phyloP scores from a whole-genome alignment of 2,113 vertebrate genomes.

The Hippocampus abdominalis region DNA sequence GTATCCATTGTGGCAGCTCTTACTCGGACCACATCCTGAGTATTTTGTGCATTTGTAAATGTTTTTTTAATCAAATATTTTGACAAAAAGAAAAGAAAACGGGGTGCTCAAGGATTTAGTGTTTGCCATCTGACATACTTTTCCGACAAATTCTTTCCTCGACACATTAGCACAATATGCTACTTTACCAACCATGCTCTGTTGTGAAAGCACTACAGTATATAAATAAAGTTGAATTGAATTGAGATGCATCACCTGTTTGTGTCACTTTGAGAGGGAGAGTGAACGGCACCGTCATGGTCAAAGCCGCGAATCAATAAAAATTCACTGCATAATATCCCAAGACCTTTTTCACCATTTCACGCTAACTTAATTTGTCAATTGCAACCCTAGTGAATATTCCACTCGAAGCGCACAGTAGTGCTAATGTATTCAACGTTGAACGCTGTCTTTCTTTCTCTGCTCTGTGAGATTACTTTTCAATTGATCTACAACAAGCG shows the following conservation, averaged over 20 bases:
- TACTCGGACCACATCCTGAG: slow-evolving; percentile 7
- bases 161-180: too few species aligned
- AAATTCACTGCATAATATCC: background rate
- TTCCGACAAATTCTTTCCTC: too few species aligned
- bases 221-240: too few species aligned
- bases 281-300: background rate
- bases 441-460: background rate
- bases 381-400: background rate
- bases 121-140: too few species aligned
- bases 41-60: slow-evolving; percentile 1
- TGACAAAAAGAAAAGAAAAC: slow-evolving; percentile 5
- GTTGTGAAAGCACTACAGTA: too few species aligned
- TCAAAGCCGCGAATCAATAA: background rate
- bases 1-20: slow-evolving; percentile 11
- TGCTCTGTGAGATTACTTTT: background rate
- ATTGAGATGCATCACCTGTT: too few species aligned
- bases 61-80: slow-evolving; percentile 10
- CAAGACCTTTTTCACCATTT: background rate
- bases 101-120: background rate
- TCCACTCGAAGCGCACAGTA: background rate
- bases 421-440: background rate
- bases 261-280: too few species aligned
- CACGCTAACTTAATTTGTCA: background rate
- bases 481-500: slow-evolving; percentile 20
- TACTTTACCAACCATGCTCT: too few species aligned